A percentile compares a stretch with the other conserved stretches of the same genome.
Evolutionary conservation across 2,888 invertebrate genomes (phyloP).

Genomic region (Papilio gigon): DNA sequence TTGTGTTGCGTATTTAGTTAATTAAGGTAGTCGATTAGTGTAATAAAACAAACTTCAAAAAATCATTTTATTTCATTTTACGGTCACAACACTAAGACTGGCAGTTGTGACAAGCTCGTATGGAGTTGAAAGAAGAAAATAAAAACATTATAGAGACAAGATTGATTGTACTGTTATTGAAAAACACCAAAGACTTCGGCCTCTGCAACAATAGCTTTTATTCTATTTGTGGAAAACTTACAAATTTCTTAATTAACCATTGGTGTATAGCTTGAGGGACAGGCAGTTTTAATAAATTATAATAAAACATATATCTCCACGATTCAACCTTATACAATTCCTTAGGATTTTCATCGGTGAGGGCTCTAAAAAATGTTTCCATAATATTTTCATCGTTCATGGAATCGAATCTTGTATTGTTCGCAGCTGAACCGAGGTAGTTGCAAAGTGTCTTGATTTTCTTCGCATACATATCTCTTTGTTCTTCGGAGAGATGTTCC

Average conservation of each 20-base stretch:
- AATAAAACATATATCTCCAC: conserved; percentile 85
- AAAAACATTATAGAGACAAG: no score
- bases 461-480: conserved; percentile 83
- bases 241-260: conserved; percentile 84
- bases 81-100: background rate
- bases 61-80: background rate
- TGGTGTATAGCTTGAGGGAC: conserved; percentile 81
- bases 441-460: conserved; percentile 85
- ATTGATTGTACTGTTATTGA: background rate
- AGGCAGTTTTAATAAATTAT: conserved; percentile 83
- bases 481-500: conserved; percentile 83
- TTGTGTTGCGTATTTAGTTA: background rate
- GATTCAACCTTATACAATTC: conserved; percentile 86
- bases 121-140: no score
- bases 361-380: conserved; percentile 83
- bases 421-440: conserved; percentile 79
- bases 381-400: conserved; percentile 82
- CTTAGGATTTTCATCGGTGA: conserved; percentile 83
- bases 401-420: conserved; percentile 71
- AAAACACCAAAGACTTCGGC: background rate
- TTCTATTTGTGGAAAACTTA: conserved; percentile 80
- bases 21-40: background rate
- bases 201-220: conserved; percentile 1
- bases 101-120: background rate
- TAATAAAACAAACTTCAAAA: background rate